Base-by-base conservation (phyloP, 2,797 vertebrate genomes). In the Pseudochaenichthys georgianus region DNA sequence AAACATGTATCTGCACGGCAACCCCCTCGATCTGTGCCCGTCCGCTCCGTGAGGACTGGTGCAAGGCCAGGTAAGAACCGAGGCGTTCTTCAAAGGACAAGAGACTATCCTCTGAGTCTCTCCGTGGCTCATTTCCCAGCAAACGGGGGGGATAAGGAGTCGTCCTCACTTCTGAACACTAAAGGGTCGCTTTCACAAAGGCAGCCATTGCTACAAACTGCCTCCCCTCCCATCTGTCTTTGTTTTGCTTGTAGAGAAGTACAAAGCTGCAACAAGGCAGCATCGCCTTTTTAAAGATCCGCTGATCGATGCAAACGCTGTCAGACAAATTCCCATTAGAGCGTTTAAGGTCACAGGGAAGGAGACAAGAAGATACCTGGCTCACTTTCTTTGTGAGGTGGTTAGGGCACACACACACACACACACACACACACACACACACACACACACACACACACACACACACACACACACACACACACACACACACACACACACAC, bases 1-100 rank as follows among this genome's bases (percentile, higher is more conserved):
- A 88, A 90, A 92, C 77, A 82, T 85, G 88, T 80, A 83, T 86
- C 82, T 86, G 69, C 77, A 66, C 73, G 23, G 81, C 78, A 87
- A 91, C 92, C 63, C 77, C 74, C 81, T 59, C 75, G 68, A 55
- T 82, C 73, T n/a, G 58, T 69, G 78, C 83, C 73, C 66, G 46
- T 73, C 66, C 21, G 12, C 72, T 73, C 70, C 21, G 1, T 23
- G 1, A 87, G 81, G 78, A 83, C 48, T 38, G 52, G 9, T 31
- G 53, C 66, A 41, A 76, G 83, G 72, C 83, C 77, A 17, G 77
- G 76, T 80, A 88, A 84, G 77, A 86, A 84, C 82, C 52, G 64
- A 87, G 75, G 67, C 72, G 38, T 78, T 87, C 83, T 87, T 91
- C 86, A 77, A 80, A 86, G 71, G 80, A 84, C 59, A 48, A 83